Conservation (phyloP, 2,888 invertebrate genomes). For the Blastobasis lacticolella region DNA sequence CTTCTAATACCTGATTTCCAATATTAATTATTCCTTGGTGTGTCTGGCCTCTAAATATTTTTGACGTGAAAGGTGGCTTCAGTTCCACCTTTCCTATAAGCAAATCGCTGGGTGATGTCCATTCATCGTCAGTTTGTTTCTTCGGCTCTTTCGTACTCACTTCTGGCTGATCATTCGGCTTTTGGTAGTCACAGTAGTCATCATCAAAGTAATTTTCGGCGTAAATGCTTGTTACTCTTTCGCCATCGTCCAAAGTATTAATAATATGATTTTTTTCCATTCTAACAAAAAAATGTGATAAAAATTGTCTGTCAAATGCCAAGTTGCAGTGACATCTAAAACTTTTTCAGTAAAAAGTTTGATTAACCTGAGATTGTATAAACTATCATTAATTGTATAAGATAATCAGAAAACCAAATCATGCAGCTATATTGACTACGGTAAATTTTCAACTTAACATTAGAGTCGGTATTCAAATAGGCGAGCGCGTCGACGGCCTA, state of each 20-base stretch:
- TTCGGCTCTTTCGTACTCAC: constrained; percentile 4
- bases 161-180: constrained; percentile 7
- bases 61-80: constrained; percentile 59
- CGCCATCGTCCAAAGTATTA: constrained; percentile 23
- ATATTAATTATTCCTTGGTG: constrained; percentile 58
- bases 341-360: too few relatives aligned
- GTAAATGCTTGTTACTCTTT: constrained; percentile 48
- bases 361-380: too few relatives aligned
- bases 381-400: too few relatives aligned
- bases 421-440: too few relatives aligned
- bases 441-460: constrained; percentile 33
- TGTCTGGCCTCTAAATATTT: constrained; percentile 53
- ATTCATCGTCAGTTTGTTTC: constrained; percentile 21
- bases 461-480: constrained; percentile 46
- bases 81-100: constrained; percentile 49
- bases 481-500: constrained; percentile 57
- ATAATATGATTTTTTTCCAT: constrained; percentile 35
- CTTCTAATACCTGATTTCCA: constrained; percentile 40
- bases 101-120: constrained; percentile 61
- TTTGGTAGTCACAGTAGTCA: constrained; percentile 25
- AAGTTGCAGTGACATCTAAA: too few relatives aligned
- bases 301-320: too few relatives aligned
- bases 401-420: too few relatives aligned
- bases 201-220: constrained; percentile 52
- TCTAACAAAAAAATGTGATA: not conserved